These are phyloP conservation scores for Cremastinae sp. DNA, from an alignment of 2,888 invertebrate species.

Conservation along the genomic window DNA sequence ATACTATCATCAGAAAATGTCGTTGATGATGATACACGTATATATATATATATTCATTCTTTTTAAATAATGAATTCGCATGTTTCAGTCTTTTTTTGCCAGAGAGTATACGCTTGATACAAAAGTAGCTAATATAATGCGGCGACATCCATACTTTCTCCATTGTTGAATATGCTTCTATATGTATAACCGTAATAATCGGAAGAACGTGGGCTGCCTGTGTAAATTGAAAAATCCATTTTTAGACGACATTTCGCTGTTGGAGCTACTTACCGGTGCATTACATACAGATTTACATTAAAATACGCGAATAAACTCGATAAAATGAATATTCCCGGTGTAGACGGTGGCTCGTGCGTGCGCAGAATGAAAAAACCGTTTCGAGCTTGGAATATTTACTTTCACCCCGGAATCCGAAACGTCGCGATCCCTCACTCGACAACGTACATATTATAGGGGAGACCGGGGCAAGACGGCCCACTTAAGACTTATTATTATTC, in stretches of 20 bases:
- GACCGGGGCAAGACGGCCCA: too few species aligned
- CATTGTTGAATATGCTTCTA: constrained; percentile 68
- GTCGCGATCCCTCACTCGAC: constrained; percentile 63
- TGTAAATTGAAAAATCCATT: constrained; percentile 36
- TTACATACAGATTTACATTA: background rate
- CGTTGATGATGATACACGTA: too few species aligned
- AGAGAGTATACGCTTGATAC: background rate
- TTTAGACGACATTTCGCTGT: constrained; percentile 21
- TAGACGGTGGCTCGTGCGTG: constrained; percentile 30
- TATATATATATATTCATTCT: background rate
- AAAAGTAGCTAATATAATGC: background rate
- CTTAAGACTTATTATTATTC: too few species aligned
- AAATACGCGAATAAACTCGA: background rate
- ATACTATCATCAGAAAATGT: too few species aligned
- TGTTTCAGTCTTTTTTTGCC: constrained; percentile 5
- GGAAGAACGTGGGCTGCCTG: constrained; percentile 26
- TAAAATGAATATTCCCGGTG: constrained; percentile 3
- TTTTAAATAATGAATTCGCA: background rate
- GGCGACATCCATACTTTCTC: constrained; percentile 71
- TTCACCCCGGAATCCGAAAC: constrained; percentile 69
- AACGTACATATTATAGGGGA: too few species aligned
- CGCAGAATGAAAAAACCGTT: constrained; percentile 45
- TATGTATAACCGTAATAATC: constrained; percentile 49
- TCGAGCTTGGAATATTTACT: constrained; percentile 56
- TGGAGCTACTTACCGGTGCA: background rate